These are phyloP conservation scores for Dromaius novaehollandiae DNA, from an alignment of 2,113 vertebrate genomes.

Conservation along the genomic window DNA sequence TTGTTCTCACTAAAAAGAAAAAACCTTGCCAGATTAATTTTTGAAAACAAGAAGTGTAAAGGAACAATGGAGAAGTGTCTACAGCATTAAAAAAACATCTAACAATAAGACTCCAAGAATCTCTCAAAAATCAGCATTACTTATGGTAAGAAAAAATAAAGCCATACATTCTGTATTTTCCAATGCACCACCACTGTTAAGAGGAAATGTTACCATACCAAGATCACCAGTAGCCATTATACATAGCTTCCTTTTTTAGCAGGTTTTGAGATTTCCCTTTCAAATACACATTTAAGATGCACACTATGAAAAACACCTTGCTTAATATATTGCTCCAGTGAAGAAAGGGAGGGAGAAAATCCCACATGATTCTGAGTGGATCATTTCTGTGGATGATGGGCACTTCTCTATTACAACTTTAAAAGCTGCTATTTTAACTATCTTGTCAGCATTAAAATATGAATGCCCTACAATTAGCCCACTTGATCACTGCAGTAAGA, in stretches of 20 bases:
- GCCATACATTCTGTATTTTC: conserved; percentile 44
- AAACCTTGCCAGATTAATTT: conserved; percentile 1
- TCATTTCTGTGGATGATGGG: conserved; percentile 54
- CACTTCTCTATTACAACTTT: neutral
- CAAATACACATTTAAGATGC: conserved; percentile 49
- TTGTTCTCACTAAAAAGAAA: neutral
- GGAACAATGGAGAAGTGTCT: conserved; percentile 7
- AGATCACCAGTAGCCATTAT: conserved; percentile 54
- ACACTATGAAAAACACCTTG: conserved; percentile 8
- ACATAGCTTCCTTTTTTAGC: conserved; percentile 52
- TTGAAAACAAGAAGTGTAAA: conserved; percentile 41
- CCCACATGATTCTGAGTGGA: neutral
- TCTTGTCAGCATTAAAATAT: neutral
- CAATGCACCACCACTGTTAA: conserved; percentile 42
- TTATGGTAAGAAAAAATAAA: conserved; percentile 48
- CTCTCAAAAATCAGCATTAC: conserved; percentile 1
- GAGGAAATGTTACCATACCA: conserved; percentile 72
- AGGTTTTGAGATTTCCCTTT: conserved; percentile 63
- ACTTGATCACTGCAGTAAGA: neutral
- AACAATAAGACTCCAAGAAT: conserved; percentile 46
- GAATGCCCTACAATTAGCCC: conserved; percentile 27
- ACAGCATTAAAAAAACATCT: conserved; percentile 1
- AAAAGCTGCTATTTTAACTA: conserved; percentile 20
- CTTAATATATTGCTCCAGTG: conserved; percentile 40
- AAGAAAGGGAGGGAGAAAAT: neutral